Evolutionary conservation across 2,113 vertebrate species (phyloP), one percentile per base, ranked within the genome.

Genomic region (human): DNA sequence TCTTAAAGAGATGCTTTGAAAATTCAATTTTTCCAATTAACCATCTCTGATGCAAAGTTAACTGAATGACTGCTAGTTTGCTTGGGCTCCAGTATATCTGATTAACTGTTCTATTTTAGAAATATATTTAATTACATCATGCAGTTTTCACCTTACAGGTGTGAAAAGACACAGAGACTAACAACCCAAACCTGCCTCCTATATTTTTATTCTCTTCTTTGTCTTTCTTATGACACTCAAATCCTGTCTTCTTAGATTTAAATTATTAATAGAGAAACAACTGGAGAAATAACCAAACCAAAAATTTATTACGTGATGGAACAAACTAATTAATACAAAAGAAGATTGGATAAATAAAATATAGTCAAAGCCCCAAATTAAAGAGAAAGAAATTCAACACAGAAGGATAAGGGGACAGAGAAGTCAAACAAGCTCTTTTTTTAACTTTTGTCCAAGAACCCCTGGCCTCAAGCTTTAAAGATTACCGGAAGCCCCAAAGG

Each of bases 381-480:
- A 92, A 84, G 27, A 48, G 80, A 87, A 93, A 91, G n/a, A 43
- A 95, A 80, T 95, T 73, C 6, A 12, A 55, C 57, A 25, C 64
- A 75, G 68, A 90, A 59, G 43, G n/a, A 89, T 57, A n/a, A 59
- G 50, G 27, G 22, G 11, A 90, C 12, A 3, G 61, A 83, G 27
- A 94, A 96, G 43, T 75, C 75, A 59, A 84, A 86, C 16, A 83
- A 78, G 18, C 45, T 83, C 38, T 87, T 72, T 81, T 32, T 66
- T 81, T 78, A 92, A 92, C 59, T 75, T 89, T 87, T 72, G n/a
- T 76, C 0, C 9, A 73, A 50, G 68, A 73, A 64, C 14, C 64
- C 75, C 80, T 66, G 81, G 91, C 43, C 78, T 38, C 73, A 22
- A 92, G 95, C 89, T 92, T 96, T 55, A 85, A 94, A 96, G 92